Conservation (phyloP, 2,888 invertebrate genomes). For the Ditula angustiorana region DNA sequence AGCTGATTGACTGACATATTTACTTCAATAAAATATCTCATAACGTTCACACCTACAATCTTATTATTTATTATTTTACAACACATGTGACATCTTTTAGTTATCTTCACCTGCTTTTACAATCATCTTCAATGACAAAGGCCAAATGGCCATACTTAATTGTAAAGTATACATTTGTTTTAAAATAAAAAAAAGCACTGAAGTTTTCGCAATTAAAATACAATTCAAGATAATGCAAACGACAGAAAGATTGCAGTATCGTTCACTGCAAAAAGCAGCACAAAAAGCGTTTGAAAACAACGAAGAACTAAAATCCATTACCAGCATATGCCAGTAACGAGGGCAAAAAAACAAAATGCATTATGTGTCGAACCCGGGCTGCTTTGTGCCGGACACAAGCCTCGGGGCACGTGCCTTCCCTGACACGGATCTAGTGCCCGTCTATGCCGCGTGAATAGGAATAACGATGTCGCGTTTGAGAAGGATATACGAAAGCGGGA, state of each 20-base stretch:
- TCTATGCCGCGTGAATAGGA: neutral
- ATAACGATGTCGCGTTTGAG: neutral
- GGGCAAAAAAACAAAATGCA: conserved; percentile 9
- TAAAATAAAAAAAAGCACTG: no score
- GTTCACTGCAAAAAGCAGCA: neutral
- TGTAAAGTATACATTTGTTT: no score
- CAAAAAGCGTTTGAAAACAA: neutral
- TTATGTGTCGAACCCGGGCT: neutral
- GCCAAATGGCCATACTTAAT: no score
- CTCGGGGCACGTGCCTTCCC: neutral
- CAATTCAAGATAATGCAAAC: neutral
- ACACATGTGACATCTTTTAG: no score
- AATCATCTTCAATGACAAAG: no score
- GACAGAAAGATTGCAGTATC: no score
- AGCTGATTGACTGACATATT: no score
- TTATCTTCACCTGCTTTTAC: no score
- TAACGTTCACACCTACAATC: no score
- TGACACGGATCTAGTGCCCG: neutral
- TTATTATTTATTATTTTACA: no score
- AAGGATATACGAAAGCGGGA: neutral
- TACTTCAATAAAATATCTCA: no score
- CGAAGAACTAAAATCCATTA: conserved; percentile 24
- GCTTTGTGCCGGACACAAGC: neutral
- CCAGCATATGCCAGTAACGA: neutral
- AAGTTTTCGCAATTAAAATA: neutral